Percentiles rank a stretch among this genome's conserved stretches.
Conservation (phyloP, 2,113 vertebrate species). For the Ranitomeya variabilis region DNA sequence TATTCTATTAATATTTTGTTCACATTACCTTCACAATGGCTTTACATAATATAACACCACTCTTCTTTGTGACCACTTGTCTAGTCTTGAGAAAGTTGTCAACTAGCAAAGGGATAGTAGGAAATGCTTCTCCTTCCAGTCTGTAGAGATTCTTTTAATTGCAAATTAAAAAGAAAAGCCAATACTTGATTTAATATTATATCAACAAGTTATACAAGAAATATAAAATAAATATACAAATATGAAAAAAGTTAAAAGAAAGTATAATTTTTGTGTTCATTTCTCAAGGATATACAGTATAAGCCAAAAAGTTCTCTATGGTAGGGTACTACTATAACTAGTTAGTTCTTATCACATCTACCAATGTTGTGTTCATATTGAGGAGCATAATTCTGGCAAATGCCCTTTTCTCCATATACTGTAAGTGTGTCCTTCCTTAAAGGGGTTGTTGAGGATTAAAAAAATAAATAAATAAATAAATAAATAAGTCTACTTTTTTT, state of each 20-base stretch:
- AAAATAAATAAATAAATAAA: too few species aligned
- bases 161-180: not conserved
- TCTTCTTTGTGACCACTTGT: constrained; percentile 85
- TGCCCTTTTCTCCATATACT: too few species aligned
- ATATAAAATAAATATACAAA: not conserved
- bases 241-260: not conserved
- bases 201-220: not conserved
- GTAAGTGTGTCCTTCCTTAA: too few species aligned
- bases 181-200: not conserved
- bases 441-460: too few species aligned
- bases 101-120: constrained; percentile 83
- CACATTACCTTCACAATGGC: constrained; percentile 80
- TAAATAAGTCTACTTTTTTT: too few species aligned
- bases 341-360: not conserved
- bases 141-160: constrained; percentile 82
- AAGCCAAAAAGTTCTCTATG: too few species aligned
- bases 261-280: not conserved
- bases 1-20: not conserved
- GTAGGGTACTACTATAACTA: too few species aligned
- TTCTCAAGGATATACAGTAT: not conserved
- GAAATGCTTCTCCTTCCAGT: constrained; percentile 88
- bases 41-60: constrained; percentile 76
- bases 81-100: constrained; percentile 77
- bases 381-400: not conserved
- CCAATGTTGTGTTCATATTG: not conserved